Evolutionary conservation across 2,888 invertebrate species (phyloP).

Genomic region (Drosophila falleni): DNA sequence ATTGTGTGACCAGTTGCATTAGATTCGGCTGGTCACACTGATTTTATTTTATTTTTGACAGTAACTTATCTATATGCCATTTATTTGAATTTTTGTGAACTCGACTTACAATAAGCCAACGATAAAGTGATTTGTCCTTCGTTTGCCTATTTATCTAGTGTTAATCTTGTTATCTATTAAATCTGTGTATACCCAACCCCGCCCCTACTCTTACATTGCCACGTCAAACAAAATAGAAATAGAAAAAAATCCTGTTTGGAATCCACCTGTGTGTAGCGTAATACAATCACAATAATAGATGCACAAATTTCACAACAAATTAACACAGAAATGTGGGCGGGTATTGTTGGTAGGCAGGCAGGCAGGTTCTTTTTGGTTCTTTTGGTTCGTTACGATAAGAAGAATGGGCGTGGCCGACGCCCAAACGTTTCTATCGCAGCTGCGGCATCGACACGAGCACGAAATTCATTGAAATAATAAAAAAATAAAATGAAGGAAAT

Average conservation of each 20-base stretch:
- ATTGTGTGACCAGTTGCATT: constrained; percentile 2
- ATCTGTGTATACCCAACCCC: neutral
- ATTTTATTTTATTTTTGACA: neutral
- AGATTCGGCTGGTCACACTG: constrained; percentile 18
- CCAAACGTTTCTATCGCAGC: constrained; percentile 46
- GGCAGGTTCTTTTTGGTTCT: constrained; percentile 1
- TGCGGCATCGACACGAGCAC: constrained; percentile 41
- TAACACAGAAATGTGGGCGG: constrained; percentile 55
- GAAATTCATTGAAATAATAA: constrained; percentile 38
- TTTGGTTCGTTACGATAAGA: constrained; percentile 17
- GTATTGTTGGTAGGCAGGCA: constrained; percentile 18
- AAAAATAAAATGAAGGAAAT: neutral
- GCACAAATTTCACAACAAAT: constrained; percentile 67
- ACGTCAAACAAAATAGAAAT: constrained; percentile 4
- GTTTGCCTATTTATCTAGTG: constrained; percentile 18
- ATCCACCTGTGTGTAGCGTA: constrained; percentile 1
- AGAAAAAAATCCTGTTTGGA: constrained; percentile 10
- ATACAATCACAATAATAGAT: constrained; percentile 50
- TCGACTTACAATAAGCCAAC: neutral
- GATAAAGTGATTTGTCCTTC: neutral
- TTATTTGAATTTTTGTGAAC: neutral
- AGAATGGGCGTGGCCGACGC: constrained; percentile 40
- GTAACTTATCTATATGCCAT: neutral
- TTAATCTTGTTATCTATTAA: constrained; percentile 48
- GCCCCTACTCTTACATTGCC: neutral